Conservation (phyloP, 2,888 invertebrate species). For the Bhutanitis thaidina region DNA sequence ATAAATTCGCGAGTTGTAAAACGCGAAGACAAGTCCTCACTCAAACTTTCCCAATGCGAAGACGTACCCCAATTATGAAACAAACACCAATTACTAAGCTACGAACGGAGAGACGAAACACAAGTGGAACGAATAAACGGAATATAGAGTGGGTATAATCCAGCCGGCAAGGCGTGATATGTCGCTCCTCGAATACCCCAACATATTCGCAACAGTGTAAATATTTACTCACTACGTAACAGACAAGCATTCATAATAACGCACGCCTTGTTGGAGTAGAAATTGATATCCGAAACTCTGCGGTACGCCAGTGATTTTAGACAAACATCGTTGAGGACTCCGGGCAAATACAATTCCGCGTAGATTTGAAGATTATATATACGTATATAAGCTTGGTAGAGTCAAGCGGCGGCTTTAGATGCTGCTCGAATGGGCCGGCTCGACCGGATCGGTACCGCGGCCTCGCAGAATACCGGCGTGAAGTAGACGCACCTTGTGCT, state of each 20-base stretch:
- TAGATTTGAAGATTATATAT: constrained; percentile 1
- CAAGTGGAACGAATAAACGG: constrained; percentile 10
- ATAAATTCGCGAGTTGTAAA: background rate
- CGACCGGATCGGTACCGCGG: too few relatives aligned
- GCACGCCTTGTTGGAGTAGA: constrained; percentile 11
- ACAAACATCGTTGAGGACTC: constrained; percentile 21
- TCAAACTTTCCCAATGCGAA: constrained; percentile 6
- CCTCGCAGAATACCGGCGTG: too few relatives aligned
- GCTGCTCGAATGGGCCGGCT: too few relatives aligned
- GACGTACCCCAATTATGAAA: constrained; percentile 8
- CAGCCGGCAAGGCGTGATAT: constrained; percentile 5
- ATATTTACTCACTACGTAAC: constrained; percentile 10
- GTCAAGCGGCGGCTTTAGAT: too few relatives aligned
- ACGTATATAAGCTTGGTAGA: too few relatives aligned
- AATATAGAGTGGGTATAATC: constrained; percentile 1
- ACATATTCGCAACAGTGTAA: constrained; percentile 13
- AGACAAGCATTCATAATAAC: constrained; percentile 14
- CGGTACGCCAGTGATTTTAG: constrained; percentile 20
- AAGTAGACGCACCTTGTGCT: too few relatives aligned
- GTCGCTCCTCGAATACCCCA: constrained; percentile 3
- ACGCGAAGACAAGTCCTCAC: background rate
- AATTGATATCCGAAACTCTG: constrained; percentile 20
- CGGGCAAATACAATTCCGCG: constrained; percentile 17
- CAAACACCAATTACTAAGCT: constrained; percentile 16
- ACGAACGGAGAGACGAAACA: constrained; percentile 7